Base-by-base conservation (phyloP, 2,888 invertebrate species). In the Phengaris arion region DNA sequence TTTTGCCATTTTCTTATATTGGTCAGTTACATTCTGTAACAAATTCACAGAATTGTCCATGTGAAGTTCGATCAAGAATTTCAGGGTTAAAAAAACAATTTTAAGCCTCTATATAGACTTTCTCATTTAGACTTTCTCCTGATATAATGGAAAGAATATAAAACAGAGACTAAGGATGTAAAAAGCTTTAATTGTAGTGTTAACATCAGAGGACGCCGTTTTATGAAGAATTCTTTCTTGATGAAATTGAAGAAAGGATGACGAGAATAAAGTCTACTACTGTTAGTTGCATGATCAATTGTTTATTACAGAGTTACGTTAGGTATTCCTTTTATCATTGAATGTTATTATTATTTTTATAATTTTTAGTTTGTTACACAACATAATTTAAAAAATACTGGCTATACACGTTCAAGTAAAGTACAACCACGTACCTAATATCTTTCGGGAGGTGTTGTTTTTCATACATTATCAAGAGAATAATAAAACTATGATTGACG, bases 171-270 rank as follows among this genome's bases (percentile, higher is more conserved):
- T 52, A 52, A 35, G 4, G 64, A 64, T 78, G 76, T 77, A 73
- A 75, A 77, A 77, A 78, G 76, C 72, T 74, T 75, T 54, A 68
- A 76, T 76, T 78, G 77, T 13, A 68, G 22, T 35, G 64, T 45
- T 64, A 35, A 64, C 35, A 35, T 13, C 12, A 45, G 6, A 22
- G 35, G 6, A 35, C 35, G 2, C 2, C 2, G 35, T 35, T 35
- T 6, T 10, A 22, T 10, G 1, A 57, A 15, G 5, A 10, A 59
- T 5, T n/a, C n/a, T n/a, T n/a, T n/a, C n/a, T n/a, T n/a, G n/a
- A n/a, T n/a, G n/a, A n/a, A n/a, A n/a, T n/a, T 10, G 1, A 57
- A 15, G 5, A 10, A 59, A 3, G 48, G 59, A 35, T 59, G 15
- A 22, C 8, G 15, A 8, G 15, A 57, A 3, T 22, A 59, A 22